A percentile compares a stretch with the other conserved stretches of the same genome.
Evolutionary conservation across 2,113 vertebrate species (phyloP).

Genomic region (Baryphthengus martii): DNA sequence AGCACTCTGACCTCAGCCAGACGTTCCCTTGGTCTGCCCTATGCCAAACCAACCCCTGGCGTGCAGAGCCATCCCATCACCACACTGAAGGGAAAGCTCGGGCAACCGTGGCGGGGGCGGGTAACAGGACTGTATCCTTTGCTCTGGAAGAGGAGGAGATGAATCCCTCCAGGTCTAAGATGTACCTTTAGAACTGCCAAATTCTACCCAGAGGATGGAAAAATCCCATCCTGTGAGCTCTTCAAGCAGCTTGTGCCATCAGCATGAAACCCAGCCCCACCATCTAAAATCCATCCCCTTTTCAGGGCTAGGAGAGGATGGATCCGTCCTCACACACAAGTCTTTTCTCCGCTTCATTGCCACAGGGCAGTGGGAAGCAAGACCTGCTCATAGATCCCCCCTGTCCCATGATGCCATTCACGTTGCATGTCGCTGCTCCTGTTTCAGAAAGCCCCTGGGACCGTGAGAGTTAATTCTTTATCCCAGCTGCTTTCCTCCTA

Average conservation of each 20-base stretch:
- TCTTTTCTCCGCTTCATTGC: rapidly evolving
- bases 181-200: background rate
- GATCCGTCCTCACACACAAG: rapidly evolving
- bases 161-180: background rate
- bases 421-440: rapidly evolving
- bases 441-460: background rate
- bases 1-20: rapidly evolving
- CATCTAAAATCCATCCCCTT: background rate
- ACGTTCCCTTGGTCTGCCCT: background rate
- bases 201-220: background rate
- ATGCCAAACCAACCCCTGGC: rapidly evolving
- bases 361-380: background rate
- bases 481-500: constrained; percentile 7
- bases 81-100: rapidly evolving
- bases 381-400: background rate
- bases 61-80: rapidly evolving
- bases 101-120: rapidly evolving
- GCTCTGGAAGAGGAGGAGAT: background rate
- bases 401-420: rapidly evolving
- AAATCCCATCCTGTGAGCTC: background rate
- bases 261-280: background rate
- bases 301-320: background rate
- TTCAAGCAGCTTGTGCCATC: background rate
- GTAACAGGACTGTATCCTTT: background rate
- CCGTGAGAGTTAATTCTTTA: background rate